phyloP scores from a whole-genome alignment of 2,888 invertebrate species.

The Drosophila nr. perissopoda region DNA sequence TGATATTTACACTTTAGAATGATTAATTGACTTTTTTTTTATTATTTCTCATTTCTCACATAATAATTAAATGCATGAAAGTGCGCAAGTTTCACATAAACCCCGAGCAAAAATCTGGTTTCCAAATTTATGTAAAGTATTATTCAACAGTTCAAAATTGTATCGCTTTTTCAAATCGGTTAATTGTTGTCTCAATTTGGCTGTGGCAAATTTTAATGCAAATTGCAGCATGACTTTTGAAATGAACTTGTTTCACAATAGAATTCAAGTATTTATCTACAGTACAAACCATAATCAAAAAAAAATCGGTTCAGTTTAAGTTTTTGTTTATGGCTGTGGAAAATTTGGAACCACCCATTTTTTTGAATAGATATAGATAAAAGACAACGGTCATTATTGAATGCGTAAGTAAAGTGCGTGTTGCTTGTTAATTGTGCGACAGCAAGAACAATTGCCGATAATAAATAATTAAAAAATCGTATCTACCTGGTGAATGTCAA shows the following conservation, averaged over 20 bases:
- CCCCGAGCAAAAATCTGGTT: neutral
- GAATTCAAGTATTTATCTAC: neutral
- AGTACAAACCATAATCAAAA: neutral
- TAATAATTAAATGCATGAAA: neutral
- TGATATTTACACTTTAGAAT: constrained; percentile 4
- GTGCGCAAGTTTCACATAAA: neutral
- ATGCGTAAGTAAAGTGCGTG: constrained; percentile 27
- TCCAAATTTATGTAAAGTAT: neutral
- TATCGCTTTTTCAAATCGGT: neutral
- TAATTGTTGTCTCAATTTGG: neutral
- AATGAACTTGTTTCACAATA: neutral
- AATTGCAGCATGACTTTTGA: neutral
- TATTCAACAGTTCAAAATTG: neutral
- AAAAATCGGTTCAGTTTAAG: neutral
- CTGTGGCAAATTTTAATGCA: no score
- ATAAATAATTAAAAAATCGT: constrained; percentile 69
- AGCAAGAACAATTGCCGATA: constrained; percentile 21
- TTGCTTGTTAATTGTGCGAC: neutral
- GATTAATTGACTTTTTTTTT: constrained; percentile 14
- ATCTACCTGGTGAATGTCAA: constrained; percentile 44
- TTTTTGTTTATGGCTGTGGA: neutral
- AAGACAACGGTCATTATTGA: constrained; percentile 1
- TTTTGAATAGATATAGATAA: constrained; percentile 3
- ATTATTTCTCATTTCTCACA: neutral
- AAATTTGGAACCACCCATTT: neutral